Evolutionary conservation across 2,888 invertebrate species (phyloP), one percentile per base, ranked within the genome.

Genomic region (Scrobipalpa costella): DNA sequence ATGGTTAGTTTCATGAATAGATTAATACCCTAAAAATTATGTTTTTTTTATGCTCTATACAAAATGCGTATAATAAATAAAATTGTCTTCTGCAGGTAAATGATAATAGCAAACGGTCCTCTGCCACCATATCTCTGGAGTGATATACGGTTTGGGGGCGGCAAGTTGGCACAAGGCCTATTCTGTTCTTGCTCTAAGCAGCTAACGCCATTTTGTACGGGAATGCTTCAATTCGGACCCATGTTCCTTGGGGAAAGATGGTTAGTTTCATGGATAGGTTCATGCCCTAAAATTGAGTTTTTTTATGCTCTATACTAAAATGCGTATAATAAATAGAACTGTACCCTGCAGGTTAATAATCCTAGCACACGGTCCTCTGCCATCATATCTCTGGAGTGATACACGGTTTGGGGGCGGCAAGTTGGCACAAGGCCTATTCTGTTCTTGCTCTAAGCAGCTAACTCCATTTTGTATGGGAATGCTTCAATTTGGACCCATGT

Each of bases 401-500:
- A 34, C 55, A 55, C 34, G 33, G 33, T 34, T n/a, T 1, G 27
- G 17, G 55, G 55, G 55, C 55, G 33, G 34, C 0, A 1, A 55
- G 15, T 55, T 55, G 55, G 55, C 55, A 55, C 55, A 1, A 13
- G 34, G 55, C 55, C 55, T 33, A 55, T 34, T 55, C 33, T 15
- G 55, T 19, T 19, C 19, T 1, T 49, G 19, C 49, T 27, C 27
- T 27, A 27, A 27, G 27, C 27, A 27, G 5, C 27, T 5, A 5
- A 27, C 27, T 3, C 27, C 27, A 27, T 27, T 27, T 27, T 27
- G 27, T 27, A 27, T 27, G 5, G 27, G 27, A 27, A 27, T 2
- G 27, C 13, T 13, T 40, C 5, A 13, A 13, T 9, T 40, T 27
- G 2, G 27, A 27, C 27, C 5, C 27, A 27, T 3, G 27, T 27